phyloP scores from a whole-genome alignment of 2,888 invertebrate species.

The Pterostichus niger region DNA sequence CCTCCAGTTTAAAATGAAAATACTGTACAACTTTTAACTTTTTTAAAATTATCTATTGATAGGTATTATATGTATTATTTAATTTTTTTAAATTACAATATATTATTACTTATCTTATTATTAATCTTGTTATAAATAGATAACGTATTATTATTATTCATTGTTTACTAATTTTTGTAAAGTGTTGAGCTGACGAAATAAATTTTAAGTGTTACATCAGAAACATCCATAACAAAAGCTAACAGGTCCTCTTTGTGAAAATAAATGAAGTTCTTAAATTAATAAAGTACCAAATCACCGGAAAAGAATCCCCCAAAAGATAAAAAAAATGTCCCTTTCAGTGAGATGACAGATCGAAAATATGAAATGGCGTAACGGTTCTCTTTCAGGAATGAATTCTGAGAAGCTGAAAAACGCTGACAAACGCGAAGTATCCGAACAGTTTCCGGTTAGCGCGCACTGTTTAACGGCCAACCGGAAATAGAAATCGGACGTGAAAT shows the following conservation, averaged over 20 bases:
- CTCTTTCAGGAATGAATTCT: conserved; percentile 36
- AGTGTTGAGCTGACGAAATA: neutral
- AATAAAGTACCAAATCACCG: conserved; percentile 18
- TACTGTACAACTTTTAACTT: too few species aligned
- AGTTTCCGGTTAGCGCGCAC: conserved; percentile 27
- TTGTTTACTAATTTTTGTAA: neutral
- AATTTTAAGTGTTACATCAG: neutral
- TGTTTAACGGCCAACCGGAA: conserved; percentile 25
- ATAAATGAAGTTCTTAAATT: conserved; percentile 36
- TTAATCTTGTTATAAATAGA: neutral
- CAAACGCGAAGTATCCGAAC: conserved; percentile 38
- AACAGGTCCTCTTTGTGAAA: neutral
- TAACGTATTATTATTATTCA: too few species aligned
- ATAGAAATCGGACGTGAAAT: conserved; percentile 51
- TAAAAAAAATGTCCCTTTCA: conserved; percentile 40
- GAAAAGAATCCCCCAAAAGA: conserved; percentile 11
- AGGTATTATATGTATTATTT: too few species aligned
- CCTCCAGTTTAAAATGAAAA: too few species aligned
- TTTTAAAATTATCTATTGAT: too few species aligned
- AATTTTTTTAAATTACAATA: too few species aligned
- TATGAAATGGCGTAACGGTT: conserved; percentile 5
- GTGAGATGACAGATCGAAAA: conserved; percentile 42
- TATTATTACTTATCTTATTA: too few species aligned
- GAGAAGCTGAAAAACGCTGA: conserved; percentile 53
- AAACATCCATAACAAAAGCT: neutral